Conservation (phyloP, 2,797 vertebrate genomes). For the Falco peregrinus region DNA sequence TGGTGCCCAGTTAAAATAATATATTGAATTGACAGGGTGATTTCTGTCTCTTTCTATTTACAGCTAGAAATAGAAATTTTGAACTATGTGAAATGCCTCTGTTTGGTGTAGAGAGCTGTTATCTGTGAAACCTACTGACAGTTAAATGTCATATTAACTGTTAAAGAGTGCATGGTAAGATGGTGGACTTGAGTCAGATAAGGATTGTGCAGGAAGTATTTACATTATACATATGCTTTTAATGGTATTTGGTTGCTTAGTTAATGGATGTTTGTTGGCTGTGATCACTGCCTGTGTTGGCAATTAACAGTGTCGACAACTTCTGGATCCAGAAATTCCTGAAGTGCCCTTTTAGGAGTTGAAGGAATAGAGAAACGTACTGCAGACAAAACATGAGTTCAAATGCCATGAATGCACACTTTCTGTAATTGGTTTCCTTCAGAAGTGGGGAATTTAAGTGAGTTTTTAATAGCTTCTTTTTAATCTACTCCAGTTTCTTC, state of each 20-base stretch:
- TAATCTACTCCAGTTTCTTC: not conserved
- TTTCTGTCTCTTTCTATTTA: not conserved
- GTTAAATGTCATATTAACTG: not conserved
- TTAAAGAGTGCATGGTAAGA: not conserved
- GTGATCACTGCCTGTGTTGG: not conserved
- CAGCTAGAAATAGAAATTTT: not conserved
- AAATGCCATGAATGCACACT: not conserved
- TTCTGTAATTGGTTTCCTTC: not conserved
- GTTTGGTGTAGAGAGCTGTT: not conserved
- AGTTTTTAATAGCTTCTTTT: not conserved
- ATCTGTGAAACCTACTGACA: not conserved
- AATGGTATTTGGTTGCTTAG: not conserved
- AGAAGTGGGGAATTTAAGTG: not conserved
- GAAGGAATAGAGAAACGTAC: not conserved
- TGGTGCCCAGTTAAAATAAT: not conserved
- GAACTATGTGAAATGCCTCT: not conserved
- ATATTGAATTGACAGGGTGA: not conserved
- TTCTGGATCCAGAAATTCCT: not conserved
- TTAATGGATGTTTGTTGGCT: not conserved
- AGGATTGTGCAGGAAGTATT: not conserved
- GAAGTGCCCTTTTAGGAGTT: not conserved
- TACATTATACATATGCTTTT: not conserved
- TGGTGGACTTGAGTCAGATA: not conserved
- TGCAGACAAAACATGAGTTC: not conserved
- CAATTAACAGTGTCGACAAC: fast-evolving